Evolutionary conservation across 1,140 invertebrate genomes (phyloP), one percentile per base, ranked within the genome.

Genomic region (Leptinotarsa defecta): DNA sequence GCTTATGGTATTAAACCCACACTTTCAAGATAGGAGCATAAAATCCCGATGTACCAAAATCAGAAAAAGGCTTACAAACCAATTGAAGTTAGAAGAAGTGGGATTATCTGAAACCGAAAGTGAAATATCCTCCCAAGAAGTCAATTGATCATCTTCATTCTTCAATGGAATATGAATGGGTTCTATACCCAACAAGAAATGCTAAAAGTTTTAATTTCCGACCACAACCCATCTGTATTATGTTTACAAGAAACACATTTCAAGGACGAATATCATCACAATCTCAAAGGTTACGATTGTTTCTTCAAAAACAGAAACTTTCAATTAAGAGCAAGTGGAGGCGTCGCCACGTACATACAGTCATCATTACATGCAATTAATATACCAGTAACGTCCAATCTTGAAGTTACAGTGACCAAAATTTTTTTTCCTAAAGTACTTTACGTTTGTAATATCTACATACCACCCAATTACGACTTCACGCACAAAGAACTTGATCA

Each of bases 121-220:
- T 20, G 63, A 65, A 15, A 20, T 20, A 65, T 65, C 63, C 19
- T 65, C 24, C 13, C 63, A 65, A 27, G 63, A 65, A 57, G n/a
- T n/a, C 52, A 13, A 57, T n/a, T 57, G n/a, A n/a, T 57, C 52
- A 57, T n/a, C 52, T 57, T 34, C 27, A 34, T 6, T 34, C 5
- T 65, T 13, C 63, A 65, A 65, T 65, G 63, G 63, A 65, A 65
- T 20, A 13, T 65, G 20, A 65, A 65, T 65, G 63, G 20, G 19
- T 65, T 65, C 1, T 8, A 20, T 13, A 20, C 63, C 15, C 63
- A 65, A 11, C 63, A n/a, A 65, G 63, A 65, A 65, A 57, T 57
- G 52, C 13, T 57, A 6, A 57, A 57, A 57, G 52, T 57, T 57
- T 17, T 57, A 13, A 57, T 57, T 57, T 13, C 15, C 52, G 13